A percentile compares a stretch with the other conserved stretches of the same genome.
These are phyloP conservation scores for Otis tarda DNA, from an alignment of 2,113 vertebrate genomes.

Conservation along the genomic window DNA sequence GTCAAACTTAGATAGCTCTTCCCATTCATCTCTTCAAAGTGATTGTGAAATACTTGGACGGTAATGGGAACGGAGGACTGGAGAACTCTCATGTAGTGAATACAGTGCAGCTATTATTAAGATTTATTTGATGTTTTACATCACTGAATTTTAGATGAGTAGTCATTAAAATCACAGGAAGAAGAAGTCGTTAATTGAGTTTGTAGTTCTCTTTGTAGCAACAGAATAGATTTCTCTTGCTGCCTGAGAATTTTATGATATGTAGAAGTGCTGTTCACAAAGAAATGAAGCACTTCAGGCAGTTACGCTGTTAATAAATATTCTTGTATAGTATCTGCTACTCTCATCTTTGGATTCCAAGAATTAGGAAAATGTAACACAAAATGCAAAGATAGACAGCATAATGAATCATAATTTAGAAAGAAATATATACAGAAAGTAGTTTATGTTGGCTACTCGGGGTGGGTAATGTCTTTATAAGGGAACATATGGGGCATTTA, in stretches of 20 bases:
- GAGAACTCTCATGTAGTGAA: neutral
- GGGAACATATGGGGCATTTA: neutral
- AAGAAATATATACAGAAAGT: neutral
- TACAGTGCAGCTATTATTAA: neutral
- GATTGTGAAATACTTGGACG: neutral
- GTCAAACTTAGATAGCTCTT: constrained; percentile 18
- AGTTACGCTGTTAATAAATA: neutral
- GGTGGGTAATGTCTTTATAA: neutral
- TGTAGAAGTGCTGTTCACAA: neutral
- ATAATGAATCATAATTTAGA: neutral
- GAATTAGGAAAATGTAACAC: neutral
- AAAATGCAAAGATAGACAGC: neutral
- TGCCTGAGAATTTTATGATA: neutral
- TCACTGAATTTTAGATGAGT: neutral
- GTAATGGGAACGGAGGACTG: neutral
- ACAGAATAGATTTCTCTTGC: neutral
- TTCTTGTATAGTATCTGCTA: neutral
- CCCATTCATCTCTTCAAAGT: neutral
- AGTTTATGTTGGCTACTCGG: neutral
- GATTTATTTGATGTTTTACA: constrained; percentile 35
- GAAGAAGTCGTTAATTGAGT: neutral
- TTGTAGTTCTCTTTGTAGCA: neutral
- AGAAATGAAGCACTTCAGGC: neutral
- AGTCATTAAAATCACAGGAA: constrained; percentile 8
- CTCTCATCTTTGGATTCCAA: neutral